Percentiles rank a stretch among this genome's conserved stretches.
phyloP scores from a whole-genome alignment of 2,113 vertebrate genomes.

The Zosterops pallidus region DNA sequence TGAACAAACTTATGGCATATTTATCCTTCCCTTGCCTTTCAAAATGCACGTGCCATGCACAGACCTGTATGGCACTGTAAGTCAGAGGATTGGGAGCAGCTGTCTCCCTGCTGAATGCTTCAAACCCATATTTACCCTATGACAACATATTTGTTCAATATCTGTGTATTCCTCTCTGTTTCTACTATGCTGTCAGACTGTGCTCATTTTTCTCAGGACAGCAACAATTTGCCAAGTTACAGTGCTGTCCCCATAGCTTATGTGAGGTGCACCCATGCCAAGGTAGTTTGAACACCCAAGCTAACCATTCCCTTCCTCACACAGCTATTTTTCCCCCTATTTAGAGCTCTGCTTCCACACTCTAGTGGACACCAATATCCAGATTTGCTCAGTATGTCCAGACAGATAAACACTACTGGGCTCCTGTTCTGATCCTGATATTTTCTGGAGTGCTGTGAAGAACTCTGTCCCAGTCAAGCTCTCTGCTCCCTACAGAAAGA shows the following conservation, averaged over 20 bases:
- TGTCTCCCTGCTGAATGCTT: not conserved
- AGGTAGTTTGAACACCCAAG: not conserved
- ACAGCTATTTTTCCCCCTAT: not conserved
- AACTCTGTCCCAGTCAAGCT: not conserved
- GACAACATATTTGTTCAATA: not conserved
- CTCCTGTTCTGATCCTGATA: not conserved
- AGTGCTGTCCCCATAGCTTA: not conserved
- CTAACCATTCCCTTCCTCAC: not conserved
- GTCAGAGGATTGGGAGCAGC: not conserved
- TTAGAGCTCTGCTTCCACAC: not conserved
- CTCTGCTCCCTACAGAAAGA: not conserved
- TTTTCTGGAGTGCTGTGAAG: not conserved
- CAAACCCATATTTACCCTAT: not conserved
- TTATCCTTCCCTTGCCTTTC: not conserved
- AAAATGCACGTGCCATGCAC: fast-evolving
- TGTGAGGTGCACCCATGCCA: not conserved
- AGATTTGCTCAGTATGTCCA: not conserved
- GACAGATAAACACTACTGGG: not conserved
- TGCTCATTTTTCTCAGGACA: not conserved
- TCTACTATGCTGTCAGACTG: not conserved
- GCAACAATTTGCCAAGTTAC: not conserved
- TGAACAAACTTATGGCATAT: not conserved
- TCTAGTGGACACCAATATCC: not conserved
- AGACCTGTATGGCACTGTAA: not conserved
- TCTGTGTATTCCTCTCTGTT: not conserved